Evolutionary conservation across 2,113 vertebrate species (phyloP), one percentile per base, ranked within the genome.

Genomic region (Brienomyrus longianalis): DNA sequence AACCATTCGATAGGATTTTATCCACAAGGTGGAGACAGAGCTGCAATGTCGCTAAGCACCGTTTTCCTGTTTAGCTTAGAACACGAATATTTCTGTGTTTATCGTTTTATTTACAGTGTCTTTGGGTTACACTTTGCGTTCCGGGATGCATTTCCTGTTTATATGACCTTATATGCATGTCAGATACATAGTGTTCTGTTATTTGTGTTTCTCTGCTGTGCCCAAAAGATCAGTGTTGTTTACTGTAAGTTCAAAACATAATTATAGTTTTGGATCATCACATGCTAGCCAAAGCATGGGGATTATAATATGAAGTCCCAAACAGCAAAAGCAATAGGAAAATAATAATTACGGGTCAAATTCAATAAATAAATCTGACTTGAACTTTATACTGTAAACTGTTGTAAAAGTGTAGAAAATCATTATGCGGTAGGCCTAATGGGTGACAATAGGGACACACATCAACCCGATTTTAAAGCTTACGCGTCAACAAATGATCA

Each of bases 11-110:
- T 21, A 21, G 19, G 17, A 47, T 43, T 47, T 47, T n/a, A 10
- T 83, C 80, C 80, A 83, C 80, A n/a, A 83, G 80, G 80, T 83
- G 80, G 80, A 9, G 80, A 47, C 45, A 23, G 19, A 83, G 80
- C 43, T 83, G 23, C 7, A 43, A 2, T 19, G 66, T 52, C 8
- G 27, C 56, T 90, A 27, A 74, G n/a, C 39, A 27, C n/a, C 47
- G 4, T 27, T 77, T 15, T 13, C 27, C 85, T 19, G 19, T 88
- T 6, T 89, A 2, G 7, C 1, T 89, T 43, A 48, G 39, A 31
- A 50, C 45, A 21, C 3, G 8, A 3, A 19, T 56, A n/a, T 27
- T 11, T 89, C 35, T 52, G 31, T 45, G 43, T 77, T 19, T 15
- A 5, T 47, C 27, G 54, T 74, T 52, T 74, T n/a, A 62, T 47